Base-by-base conservation (phyloP, 2,888 invertebrate genomes). In the Drosophila stalkeri region DNA sequence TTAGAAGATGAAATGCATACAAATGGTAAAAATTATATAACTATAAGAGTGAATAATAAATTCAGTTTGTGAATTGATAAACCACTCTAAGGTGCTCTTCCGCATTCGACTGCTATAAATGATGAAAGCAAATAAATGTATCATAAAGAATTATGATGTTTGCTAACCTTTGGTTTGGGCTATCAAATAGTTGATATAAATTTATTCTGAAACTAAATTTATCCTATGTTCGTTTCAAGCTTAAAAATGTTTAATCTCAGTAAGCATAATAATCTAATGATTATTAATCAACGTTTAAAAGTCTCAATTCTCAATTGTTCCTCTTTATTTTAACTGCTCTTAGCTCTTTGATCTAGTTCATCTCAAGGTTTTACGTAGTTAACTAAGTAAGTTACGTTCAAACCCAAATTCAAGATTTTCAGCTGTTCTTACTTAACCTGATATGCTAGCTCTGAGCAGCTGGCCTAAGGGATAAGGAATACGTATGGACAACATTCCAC, bases 191-290 rank as follows among this genome's bases (percentile, higher is more conserved):
- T 16, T 41, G 7, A 16, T n/a, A n/a, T 41, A 27, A 6, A 20
- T 14, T 8, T 11, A 2, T 12, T 43, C 3, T n/a, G 11, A 46
- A 23, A 46, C 0, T 0, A 1, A 4, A 0, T 16, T 11, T n/a
- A 16, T 23, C 14, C 14, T 23, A 23, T 46, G 14, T 8, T 16
- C 1, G 11, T 11, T 18, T 3, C 4, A 11, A 11, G 4, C 7
- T 43, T 0, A 18, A 11, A 11, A 18, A 12, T 18, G 43, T 11
- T 43, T 11, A 11, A 11, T 43, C 18, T 43, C 3, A n/a, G 1
- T 41, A n/a, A 9, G n/a, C 18, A 9, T 43, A 18, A 4, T 18
- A 18, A 2, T 43, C 43, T 5, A 3, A 41, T 9, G 9, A 41
- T 3, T 41, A 11, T 20, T n/a, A 44, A 43, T 18, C 18, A 11